These are phyloP conservation scores for Drosophila tripunctata DNA, from an alignment of 2,888 invertebrate genomes.

Conservation along the genomic window DNA sequence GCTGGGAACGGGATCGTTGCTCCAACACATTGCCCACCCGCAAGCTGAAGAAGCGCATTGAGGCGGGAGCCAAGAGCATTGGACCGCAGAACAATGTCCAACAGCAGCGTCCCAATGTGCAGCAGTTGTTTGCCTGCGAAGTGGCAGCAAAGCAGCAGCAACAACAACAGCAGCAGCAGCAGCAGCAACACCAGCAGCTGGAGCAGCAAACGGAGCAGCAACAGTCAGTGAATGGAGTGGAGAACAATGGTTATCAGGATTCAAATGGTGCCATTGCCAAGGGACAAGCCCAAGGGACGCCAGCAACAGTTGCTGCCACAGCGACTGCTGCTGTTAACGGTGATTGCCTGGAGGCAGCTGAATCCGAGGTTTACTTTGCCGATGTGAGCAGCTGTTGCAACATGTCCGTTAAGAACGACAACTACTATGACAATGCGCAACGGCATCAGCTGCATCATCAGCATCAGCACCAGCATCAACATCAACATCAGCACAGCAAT, in stretches of 20 bases:
- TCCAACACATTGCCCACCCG: conserved; percentile 86
- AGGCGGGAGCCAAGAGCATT: conserved; percentile 84
- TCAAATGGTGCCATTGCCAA: conserved; percentile 70
- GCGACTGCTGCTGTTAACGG: conserved; percentile 6
- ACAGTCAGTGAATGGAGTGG: conserved; percentile 87
- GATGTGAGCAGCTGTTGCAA: conserved; percentile 94
- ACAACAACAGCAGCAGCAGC: conserved; percentile 57
- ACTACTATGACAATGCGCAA: conserved; percentile 83
- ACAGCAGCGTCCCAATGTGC: conserved; percentile 84
- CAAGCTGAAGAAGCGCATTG: conserved; percentile 86
- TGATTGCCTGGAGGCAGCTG: conserved; percentile 86
- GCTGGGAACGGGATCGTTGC: conserved; percentile 85
- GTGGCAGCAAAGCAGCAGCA: conserved; percentile 44
- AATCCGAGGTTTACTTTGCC: conserved; percentile 94
- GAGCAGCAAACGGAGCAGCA: conserved; percentile 23
- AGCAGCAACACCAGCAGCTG: conserved; percentile 30
- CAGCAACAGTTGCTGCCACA: not conserved
- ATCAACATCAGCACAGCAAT: conserved; percentile 70
- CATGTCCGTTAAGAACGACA: conserved; percentile 87
- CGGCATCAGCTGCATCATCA: conserved; percentile 51
- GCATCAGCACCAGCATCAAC: conserved; percentile 51
- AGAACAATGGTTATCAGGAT: conserved; percentile 90
- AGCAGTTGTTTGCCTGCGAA: conserved; percentile 82
- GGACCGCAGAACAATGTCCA: conserved; percentile 74
- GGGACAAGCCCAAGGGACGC: conserved; percentile 47